Evolutionary conservation across 2,888 invertebrate species (phyloP).

Genomic region (Drosophila eohydei): DNA sequence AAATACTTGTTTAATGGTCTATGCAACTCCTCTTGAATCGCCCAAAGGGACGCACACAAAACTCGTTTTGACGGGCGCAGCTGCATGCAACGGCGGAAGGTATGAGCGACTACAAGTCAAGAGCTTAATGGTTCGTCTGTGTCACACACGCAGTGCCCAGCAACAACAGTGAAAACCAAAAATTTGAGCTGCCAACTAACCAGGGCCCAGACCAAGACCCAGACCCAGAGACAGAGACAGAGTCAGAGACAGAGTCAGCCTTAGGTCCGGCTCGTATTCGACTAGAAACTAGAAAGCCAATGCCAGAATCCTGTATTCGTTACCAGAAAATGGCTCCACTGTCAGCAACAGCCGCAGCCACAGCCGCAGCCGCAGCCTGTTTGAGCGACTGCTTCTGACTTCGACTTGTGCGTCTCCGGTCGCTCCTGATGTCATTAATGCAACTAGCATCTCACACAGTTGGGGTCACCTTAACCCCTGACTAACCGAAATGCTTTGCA

Average conservation of each 20-base stretch:
- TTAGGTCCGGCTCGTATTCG: not conserved
- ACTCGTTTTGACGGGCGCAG: conserved; percentile 39
- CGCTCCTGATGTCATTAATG: conserved; percentile 75
- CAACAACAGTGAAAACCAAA: conserved; percentile 28
- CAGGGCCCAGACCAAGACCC: conserved; percentile 13
- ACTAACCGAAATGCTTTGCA: conserved; percentile 54
- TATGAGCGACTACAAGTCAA: conserved; percentile 50
- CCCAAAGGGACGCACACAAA: not conserved
- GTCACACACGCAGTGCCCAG: conserved; percentile 43
- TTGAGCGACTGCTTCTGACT: conserved; percentile 75
- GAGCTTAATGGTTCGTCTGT: conserved; percentile 68
- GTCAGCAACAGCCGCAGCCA: conserved; percentile 42
- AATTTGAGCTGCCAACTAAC: conserved; percentile 49
- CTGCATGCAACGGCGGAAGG: conserved; percentile 19
- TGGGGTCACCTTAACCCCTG: conserved; percentile 38
- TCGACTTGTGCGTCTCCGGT: conserved; percentile 67
- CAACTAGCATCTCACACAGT: conserved; percentile 57
- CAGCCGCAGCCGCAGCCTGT: conserved; percentile 38
- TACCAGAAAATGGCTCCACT: conserved; percentile 20
- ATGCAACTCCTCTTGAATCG: conserved; percentile 9
- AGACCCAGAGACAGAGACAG: not conserved
- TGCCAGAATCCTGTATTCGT: conserved; percentile 6
- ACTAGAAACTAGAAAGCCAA: not conserved
- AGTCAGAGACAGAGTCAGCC: not conserved
- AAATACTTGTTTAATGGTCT: conserved; percentile 19